Evolutionary conservation across 30 jellyfish, hydroid and myxozoan species (phyloP).

Genomic region (Phacellophora camtschatica): DNA sequence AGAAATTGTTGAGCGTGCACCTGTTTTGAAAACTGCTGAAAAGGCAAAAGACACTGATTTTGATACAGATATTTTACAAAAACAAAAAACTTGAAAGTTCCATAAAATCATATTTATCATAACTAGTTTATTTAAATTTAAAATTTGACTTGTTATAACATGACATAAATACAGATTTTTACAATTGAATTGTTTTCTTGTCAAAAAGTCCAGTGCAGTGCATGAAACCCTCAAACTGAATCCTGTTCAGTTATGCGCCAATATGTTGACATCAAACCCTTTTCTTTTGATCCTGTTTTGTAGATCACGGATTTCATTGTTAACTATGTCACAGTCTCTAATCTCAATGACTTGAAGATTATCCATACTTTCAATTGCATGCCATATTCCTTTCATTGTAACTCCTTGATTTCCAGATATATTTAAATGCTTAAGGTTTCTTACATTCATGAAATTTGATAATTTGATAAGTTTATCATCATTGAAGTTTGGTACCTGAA

Average conservation of each 20-base stretch:
- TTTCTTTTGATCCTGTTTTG: background rate
- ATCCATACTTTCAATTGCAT: slow-evolving; percentile 19
- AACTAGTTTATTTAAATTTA: too few species aligned
- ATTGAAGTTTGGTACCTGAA: slow-evolving; percentile 15
- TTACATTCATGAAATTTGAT: background rate
- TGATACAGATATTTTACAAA: too few species aligned
- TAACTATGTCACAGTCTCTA: slow-evolving; percentile 38
- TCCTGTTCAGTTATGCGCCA: background rate
- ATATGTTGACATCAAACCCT: slow-evolving; percentile 23
- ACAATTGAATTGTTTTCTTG: too few species aligned
- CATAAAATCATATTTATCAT: too few species aligned
- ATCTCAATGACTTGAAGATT: slow-evolving; percentile 10
- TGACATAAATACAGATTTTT: too few species aligned
- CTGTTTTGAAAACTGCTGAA: slow-evolving; percentile 6
- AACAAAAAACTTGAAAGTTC: too few species aligned
- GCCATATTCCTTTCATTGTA: slow-evolving; percentile 46
- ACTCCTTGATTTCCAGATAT: slow-evolving; percentile 38
- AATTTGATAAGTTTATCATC: slow-evolving; percentile 14
- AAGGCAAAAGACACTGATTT: background rate
- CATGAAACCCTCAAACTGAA: too few species aligned
- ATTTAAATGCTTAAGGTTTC: background rate
- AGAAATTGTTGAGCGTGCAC: slow-evolving; percentile 92
- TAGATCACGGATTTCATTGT: slow-evolving; percentile 2
- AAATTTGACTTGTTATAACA: too few species aligned
- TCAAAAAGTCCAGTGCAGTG: too few species aligned